A percentile compares a stretch with the other conserved stretches of the same genome.
Evolutionary conservation across 1,140 invertebrate genomes (phyloP).

Genomic region (Drosophila kohkoa): DNA sequence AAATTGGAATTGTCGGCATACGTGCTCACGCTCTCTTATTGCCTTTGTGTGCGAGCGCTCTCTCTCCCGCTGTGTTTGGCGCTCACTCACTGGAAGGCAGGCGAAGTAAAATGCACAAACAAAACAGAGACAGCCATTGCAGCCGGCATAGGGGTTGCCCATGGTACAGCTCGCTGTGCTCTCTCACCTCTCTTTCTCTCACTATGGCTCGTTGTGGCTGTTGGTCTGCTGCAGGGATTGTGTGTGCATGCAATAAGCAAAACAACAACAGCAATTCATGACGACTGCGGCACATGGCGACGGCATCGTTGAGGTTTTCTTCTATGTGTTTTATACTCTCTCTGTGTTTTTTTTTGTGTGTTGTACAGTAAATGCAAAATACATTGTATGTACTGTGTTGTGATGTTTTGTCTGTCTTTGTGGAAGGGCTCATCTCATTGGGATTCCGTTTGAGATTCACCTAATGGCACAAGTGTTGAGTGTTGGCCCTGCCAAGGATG

Average conservation of each 20-base stretch:
- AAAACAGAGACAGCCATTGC: conserved; percentile 38
- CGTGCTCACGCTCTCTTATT: background rate
- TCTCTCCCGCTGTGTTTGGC: conserved; percentile 28
- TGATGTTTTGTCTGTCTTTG: conserved; percentile 12
- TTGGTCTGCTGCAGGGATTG: conserved; percentile 54
- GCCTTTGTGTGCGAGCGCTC: background rate
- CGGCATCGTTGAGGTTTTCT: conserved; percentile 38
- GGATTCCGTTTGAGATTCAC: conserved; percentile 58
- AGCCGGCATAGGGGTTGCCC: conserved; percentile 51
- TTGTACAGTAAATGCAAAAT: conserved; percentile 81
- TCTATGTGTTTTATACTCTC: conserved; percentile 31
- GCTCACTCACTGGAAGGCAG: conserved; percentile 43
- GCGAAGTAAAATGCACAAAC: conserved; percentile 32
- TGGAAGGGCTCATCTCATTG: conserved; percentile 22
- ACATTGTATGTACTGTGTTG: conserved; percentile 36
- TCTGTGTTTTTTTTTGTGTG: conserved; percentile 29
- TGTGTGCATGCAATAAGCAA: conserved; percentile 41
- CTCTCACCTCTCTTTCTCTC: conserved; percentile 6
- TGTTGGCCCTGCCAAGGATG: conserved; percentile 11
- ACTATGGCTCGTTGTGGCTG: background rate
- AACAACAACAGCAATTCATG: conserved; percentile 24
- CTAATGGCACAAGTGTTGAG: conserved; percentile 71
- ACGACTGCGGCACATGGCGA: conserved; percentile 49
- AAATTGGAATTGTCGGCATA: conserved; percentile 22
- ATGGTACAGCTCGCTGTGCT: conserved; percentile 18